Evolutionary conservation across 2,797 vertebrate species (phyloP).

Genomic region (Cyprinodon diabolis): DNA sequence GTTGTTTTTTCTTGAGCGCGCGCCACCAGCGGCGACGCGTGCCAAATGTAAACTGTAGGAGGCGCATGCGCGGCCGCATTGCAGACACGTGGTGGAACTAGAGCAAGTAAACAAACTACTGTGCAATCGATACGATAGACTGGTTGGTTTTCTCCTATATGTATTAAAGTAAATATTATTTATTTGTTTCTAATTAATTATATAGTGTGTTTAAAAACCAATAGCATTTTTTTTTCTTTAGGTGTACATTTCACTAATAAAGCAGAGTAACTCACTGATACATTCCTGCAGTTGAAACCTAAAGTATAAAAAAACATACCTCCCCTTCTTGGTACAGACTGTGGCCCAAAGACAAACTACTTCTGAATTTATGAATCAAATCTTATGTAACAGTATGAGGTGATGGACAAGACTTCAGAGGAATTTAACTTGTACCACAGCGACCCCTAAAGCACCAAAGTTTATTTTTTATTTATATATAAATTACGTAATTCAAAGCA

Average conservation of each 20-base stretch:
- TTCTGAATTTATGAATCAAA: constrained; percentile 42
- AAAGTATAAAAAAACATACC: background rate
- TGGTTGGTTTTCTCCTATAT: background rate
- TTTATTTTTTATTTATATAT: too few species aligned
- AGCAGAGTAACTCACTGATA: background rate
- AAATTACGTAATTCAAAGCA: constrained; percentile 1
- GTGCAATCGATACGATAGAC: constrained; percentile 21
- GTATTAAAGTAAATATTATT: background rate
- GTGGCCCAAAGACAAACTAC: constrained; percentile 10
- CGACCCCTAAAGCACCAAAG: constrained; percentile 18
- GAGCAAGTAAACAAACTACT: constrained; percentile 76
- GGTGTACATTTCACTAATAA: background rate
- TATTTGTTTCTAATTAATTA: background rate
- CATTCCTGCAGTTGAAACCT: background rate
- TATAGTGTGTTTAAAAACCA: background rate
- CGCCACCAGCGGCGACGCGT: constrained; percentile 64
- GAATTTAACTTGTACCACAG: background rate
- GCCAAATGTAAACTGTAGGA: constrained; percentile 35
- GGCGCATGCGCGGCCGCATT: constrained; percentile 55
- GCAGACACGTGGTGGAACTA: constrained; percentile 70
- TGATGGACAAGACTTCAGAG: constrained; percentile 8
- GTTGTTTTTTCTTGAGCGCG: constrained; percentile 78
- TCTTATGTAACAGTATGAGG: constrained; percentile 1
- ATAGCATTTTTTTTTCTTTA: background rate
- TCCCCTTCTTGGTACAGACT: background rate